Evolutionary conservation across 2,797 vertebrate genomes (phyloP).

Genomic region (Lacerta bilineata): DNA sequence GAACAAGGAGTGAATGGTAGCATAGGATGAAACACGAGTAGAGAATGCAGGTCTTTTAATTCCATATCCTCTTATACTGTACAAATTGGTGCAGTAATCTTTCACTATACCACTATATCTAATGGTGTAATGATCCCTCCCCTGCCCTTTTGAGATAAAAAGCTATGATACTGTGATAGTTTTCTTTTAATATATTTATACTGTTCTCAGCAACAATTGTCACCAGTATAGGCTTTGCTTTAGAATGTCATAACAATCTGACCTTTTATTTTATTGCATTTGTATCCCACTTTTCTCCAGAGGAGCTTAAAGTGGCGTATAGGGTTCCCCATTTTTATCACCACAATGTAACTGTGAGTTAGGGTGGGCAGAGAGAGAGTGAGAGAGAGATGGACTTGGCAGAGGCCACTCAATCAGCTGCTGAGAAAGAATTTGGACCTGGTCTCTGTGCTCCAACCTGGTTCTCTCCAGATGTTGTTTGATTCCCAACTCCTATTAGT

Average conservation of each 20-base stretch:
- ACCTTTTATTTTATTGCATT: background rate
- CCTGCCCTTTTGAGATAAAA: background rate
- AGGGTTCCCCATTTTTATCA: background rate
- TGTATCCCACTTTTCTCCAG: background rate
- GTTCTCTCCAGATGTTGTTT: too few relatives aligned
- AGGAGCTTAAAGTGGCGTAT: background rate
- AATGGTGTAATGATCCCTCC: background rate
- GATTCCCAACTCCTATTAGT: too few relatives aligned
- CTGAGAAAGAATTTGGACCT: background rate
- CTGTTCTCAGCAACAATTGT: too few relatives aligned
- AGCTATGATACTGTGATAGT: background rate
- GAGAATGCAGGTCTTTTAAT: background rate
- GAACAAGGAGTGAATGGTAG: conserved; percentile 48
- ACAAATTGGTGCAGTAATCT: background rate
- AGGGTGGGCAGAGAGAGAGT: background rate
- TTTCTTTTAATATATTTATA: background rate
- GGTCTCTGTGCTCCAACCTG: background rate
- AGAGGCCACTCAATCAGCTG: background rate
- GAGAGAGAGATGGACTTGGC: background rate
- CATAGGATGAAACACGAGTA: background rate
- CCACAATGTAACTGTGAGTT: background rate
- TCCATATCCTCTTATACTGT: background rate
- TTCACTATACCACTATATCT: too few relatives aligned
- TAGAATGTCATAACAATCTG: background rate
- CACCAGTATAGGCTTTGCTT: background rate